Percentiles rank a stretch among this genome's conserved stretches.
These are phyloP conservation scores for Atherinomorus stipes DNA, from an alignment of 2,113 vertebrate genomes.

Conservation along the genomic window DNA sequence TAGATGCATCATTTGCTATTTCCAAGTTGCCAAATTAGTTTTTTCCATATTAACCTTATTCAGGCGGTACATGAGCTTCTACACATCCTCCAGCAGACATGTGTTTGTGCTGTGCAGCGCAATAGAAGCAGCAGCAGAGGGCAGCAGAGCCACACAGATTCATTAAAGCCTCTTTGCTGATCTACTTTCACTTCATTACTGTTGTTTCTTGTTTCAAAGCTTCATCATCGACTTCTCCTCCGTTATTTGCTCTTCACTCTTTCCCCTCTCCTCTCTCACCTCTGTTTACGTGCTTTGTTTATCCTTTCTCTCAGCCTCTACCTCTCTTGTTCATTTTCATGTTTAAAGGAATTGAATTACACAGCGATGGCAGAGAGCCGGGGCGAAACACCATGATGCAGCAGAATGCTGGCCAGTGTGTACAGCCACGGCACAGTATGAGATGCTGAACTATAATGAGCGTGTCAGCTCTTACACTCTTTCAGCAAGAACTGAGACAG, in stretches of 20 bases:
- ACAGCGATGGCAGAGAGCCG: slow-evolving; percentile 44
- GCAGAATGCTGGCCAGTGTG: slow-evolving; percentile 31
- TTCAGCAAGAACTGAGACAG: slow-evolving; percentile 26
- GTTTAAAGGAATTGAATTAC: slow-evolving; percentile 50
- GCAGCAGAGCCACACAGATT: slow-evolving; percentile 34
- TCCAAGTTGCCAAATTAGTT: too few relatives aligned
- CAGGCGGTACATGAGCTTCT: slow-evolving; percentile 5
- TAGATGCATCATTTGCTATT: too few relatives aligned
- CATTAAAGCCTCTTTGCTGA: not conserved
- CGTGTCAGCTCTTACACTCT: slow-evolving; percentile 16
- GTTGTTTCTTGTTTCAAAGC: not conserved
- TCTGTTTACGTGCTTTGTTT: not conserved
- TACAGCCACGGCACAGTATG: not conserved
- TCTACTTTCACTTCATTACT: slow-evolving; percentile 9
- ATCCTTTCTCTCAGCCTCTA: slow-evolving; percentile 6
- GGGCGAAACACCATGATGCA: slow-evolving; percentile 42
- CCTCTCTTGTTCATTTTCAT: slow-evolving; percentile 21
- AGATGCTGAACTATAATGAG: slow-evolving; percentile 26
- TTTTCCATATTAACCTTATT: too few relatives aligned
- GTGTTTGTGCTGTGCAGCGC: slow-evolving; percentile 25
- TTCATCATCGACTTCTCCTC: slow-evolving; percentile 1
- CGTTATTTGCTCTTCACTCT: not conserved
- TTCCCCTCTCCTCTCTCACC: not conserved
- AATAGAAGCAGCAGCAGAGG: slow-evolving; percentile 55
- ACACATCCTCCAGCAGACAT: not conserved